Evolutionary conservation across 2,797 vertebrate genomes (phyloP).

Genomic region (Syngnathus rostellatus): DNA sequence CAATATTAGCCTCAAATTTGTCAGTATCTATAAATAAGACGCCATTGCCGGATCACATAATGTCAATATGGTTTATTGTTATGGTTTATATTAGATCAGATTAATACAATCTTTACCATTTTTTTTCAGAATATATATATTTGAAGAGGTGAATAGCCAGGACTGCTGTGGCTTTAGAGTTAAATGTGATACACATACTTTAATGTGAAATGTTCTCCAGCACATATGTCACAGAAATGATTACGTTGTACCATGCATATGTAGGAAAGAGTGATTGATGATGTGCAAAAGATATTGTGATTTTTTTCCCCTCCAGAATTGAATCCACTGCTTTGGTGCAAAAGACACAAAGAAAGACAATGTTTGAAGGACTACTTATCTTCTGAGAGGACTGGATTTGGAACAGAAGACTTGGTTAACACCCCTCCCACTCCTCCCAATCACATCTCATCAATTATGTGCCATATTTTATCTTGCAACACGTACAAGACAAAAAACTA

Average conservation of each 20-base stretch:
- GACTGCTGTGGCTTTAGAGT: too few species aligned
- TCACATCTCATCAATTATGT: conserved; percentile 41
- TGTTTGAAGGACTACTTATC: neutral
- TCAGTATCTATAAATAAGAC: too few species aligned
- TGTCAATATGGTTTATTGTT: too few species aligned
- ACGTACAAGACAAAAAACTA: conserved; percentile 46
- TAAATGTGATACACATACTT: neutral
- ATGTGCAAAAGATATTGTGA: neutral
- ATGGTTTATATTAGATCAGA: too few species aligned
- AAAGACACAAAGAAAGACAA: conserved; percentile 9
- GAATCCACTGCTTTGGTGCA: neutral
- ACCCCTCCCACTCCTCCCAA: conserved; percentile 5
- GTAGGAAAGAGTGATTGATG: neutral
- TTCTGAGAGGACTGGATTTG: conserved; percentile 12
- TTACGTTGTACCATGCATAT: neutral
- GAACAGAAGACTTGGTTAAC: conserved; percentile 5
- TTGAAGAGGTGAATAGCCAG: too few species aligned
- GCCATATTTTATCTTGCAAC: conserved; percentile 62
- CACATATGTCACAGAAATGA: neutral
- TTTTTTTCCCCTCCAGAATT: neutral
- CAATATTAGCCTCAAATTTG: too few species aligned
- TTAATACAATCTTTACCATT: too few species aligned
- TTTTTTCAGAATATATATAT: neutral
- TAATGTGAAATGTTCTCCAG: neutral
- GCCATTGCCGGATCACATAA: too few species aligned